Base-by-base conservation (phyloP, 2,888 invertebrate species). In the Idaea aversata region DNA sequence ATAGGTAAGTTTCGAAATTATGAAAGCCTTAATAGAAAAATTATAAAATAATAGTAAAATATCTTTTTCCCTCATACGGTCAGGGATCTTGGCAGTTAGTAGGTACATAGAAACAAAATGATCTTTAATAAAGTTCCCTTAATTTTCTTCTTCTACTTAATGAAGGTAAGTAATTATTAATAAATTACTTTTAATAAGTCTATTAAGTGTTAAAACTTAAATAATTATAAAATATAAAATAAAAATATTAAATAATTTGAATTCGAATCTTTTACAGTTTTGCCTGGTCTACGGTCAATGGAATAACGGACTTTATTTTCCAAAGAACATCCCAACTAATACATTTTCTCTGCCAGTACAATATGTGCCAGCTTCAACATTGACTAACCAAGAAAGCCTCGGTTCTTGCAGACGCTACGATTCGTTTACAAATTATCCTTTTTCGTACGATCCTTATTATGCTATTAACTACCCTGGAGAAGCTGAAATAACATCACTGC, bases 391-490 rank as follows among this genome's bases (percentile, higher is more conserved):
- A 59, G 34, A 59, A 5, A 59, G 5, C 16, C 58, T 6, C 5
- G 5, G 15, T 15, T 59, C 5, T 59, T 16, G 6, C 16, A 7
- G 58, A 16, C 58, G 4, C 6, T 59, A 7, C 15, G 58, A 15
- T 16, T 59, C 58, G 6, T 59, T 59, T 59, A 58, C 16, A 58
- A 58, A 58, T 58, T 7, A 5, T 3, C 58, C 58, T 58, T n/a
- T 58, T 15, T 7, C 59, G 34, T 25, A 66, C 34, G 57, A 15
- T 35, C 64, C 65, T 63, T 25, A 60, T 5, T 13, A 47, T 7
- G 2, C 25, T 25, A 25, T 25, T 25, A 59, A 61, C 5, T 65
- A 67, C 13, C 62, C 67, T 63, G 67, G 69, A 13, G 62, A 66
- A 5, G 65, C 65, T 6, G 59, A 69, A 63, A 65, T 63, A 5